Percentiles rank a stretch among this genome's conserved stretches.
phyloP scores from a whole-genome alignment of 64 coral and sea anemone species.

The Astreopora myriophthalma region DNA sequence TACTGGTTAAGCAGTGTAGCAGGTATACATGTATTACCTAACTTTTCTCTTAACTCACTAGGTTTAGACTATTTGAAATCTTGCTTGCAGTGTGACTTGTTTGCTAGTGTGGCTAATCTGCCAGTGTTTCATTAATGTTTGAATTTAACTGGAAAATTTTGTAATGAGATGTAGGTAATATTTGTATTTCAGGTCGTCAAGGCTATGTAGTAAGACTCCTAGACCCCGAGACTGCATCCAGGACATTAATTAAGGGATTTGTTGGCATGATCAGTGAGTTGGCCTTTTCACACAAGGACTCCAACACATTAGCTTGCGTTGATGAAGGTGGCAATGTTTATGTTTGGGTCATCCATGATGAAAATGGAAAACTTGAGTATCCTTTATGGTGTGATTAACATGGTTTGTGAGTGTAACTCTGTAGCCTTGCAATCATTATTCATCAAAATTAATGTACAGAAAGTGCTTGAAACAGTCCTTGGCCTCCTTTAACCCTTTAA shows the following conservation, averaged over 20 bases:
- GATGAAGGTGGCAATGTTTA: slow-evolving; percentile 94
- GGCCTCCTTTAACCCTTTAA: no score
- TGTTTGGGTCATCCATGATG: slow-evolving; percentile 82
- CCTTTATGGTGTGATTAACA: not conserved
- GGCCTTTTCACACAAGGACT: slow-evolving; percentile 88
- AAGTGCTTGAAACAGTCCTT: no score
- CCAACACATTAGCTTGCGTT: slow-evolving; percentile 86
- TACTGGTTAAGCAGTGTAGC: no score
- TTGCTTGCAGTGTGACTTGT: no score
- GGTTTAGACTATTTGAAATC: no score
- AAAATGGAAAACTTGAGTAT: slow-evolving; percentile 87
- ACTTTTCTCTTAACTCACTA: no score
- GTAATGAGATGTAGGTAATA: not conserved
- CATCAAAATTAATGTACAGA: no score
- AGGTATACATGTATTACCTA: no score
- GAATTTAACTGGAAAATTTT: no score
- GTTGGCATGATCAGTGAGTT: slow-evolving; percentile 87
- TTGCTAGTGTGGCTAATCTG: no score
- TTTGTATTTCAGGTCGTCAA: slow-evolving; percentile 66
- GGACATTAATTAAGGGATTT: slow-evolving; percentile 91
- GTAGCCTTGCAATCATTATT: not conserved
- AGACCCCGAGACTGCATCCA: slow-evolving; percentile 79
- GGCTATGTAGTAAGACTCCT: slow-evolving; percentile 88
- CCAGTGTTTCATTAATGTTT: no score
- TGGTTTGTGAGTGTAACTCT: not conserved